These are phyloP conservation scores for Adoxophyes honmai DNA, from an alignment of 1,140 invertebrate genomes.

Conservation along the genomic window DNA sequence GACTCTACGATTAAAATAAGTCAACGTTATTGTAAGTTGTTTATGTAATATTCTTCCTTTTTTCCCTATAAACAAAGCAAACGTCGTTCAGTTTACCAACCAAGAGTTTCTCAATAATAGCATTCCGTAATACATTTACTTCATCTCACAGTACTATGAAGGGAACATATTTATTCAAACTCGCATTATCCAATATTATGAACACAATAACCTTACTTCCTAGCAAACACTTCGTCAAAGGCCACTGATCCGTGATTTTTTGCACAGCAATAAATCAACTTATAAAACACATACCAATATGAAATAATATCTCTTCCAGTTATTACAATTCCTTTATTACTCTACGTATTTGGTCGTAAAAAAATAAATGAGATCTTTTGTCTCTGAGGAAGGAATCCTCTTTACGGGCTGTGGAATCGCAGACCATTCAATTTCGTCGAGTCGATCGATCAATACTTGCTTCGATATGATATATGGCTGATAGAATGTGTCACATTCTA, in stretches of 20 bases:
- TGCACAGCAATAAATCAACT: slow-evolving; percentile 3
- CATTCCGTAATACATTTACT: too few species aligned
- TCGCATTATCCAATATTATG: too few species aligned
- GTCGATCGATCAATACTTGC: slow-evolving; percentile 8
- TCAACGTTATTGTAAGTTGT: too few species aligned
- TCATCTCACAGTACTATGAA: too few species aligned
- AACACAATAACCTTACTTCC: too few species aligned
- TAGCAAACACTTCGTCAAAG: background rate
- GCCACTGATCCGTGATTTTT: background rate
- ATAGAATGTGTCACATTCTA: slow-evolving; percentile 7
- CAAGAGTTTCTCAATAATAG: too few species aligned
- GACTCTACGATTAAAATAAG: too few species aligned
- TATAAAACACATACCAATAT: slow-evolving; percentile 10
- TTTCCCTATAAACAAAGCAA: too few species aligned
- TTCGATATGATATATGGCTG: slow-evolving; percentile 11
- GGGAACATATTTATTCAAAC: too few species aligned
- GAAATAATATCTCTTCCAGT: slow-evolving; percentile 10
- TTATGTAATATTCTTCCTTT: too few species aligned
- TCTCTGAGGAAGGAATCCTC: slow-evolving; percentile 17
- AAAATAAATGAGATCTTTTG: slow-evolving; percentile 19
- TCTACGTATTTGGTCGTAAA: slow-evolving; percentile 19
- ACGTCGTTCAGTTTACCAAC: too few species aligned
- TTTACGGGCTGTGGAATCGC: slow-evolving; percentile 15
- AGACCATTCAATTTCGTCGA: slow-evolving; percentile 12
- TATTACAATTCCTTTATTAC: slow-evolving; percentile 14